Evolutionary conservation across 2,888 invertebrate genomes (phyloP).

Genomic region (Hirtodrosophila duncani): DNA sequence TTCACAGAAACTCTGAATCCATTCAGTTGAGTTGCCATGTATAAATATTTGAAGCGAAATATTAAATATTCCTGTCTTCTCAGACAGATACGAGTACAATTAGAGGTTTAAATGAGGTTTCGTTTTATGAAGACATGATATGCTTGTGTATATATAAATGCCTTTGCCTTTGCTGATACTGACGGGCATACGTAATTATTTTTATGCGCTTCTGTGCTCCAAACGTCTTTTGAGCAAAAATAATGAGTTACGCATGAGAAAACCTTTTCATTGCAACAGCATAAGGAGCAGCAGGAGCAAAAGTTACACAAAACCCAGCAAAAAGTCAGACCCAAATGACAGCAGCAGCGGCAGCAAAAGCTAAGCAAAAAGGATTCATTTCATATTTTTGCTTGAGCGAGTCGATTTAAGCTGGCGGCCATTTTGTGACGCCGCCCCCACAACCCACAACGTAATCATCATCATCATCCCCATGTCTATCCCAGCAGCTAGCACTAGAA

Average conservation of each 20-base stretch:
- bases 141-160: neutral
- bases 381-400: slow-evolving; percentile 54
- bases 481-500: too few species aligned
- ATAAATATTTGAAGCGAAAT: too few species aligned
- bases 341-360: slow-evolving; percentile 8
- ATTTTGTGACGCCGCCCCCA: slow-evolving; percentile 45
- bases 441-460: too few species aligned
- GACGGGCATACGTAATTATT: slow-evolving; percentile 45
- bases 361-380: slow-evolving; percentile 58
- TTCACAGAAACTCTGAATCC: too few species aligned
- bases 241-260: slow-evolving; percentile 78
- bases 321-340: slow-evolving; percentile 28
- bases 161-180: slow-evolving; percentile 11
- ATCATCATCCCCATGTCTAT: too few species aligned
- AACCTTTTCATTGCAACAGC: slow-evolving; percentile 65
- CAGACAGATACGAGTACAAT: too few species aligned
- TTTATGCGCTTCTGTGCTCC: slow-evolving; percentile 45
- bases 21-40: too few species aligned
- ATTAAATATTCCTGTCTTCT: too few species aligned
- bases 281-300: slow-evolving; percentile 7
- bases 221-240: slow-evolving; percentile 60
- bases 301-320: neutral
- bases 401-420: slow-evolving; percentile 33
- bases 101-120: slow-evolving; percentile 4
- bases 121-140: slow-evolving; percentile 22